These are phyloP conservation scores for Ametastegia equiseti DNA, from an alignment of 2,888 invertebrate species.

Conservation along the genomic window DNA sequence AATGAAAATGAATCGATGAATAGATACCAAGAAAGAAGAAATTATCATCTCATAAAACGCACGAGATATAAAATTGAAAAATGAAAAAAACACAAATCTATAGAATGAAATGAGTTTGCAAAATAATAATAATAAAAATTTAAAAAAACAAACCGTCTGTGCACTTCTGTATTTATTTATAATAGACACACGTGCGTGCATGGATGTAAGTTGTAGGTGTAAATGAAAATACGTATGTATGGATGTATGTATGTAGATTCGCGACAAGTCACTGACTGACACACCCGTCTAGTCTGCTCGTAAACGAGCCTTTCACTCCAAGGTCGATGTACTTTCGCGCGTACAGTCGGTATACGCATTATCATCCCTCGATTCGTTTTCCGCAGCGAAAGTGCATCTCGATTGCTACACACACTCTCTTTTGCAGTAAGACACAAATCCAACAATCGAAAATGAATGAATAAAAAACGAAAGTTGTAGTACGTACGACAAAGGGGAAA, in stretches of 20 bases:
- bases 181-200: too few species aligned
- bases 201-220: too few species aligned
- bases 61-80: neutral
- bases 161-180: too few species aligned
- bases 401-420: too few species aligned
- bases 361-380: neutral
- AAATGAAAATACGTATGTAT: neutral
- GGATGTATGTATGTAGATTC: neutral
- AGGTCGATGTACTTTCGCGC: constrained; percentile 38
- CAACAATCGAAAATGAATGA: too few species aligned
- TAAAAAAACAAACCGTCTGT: too few species aligned
- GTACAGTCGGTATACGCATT: constrained; percentile 18
- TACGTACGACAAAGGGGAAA: too few species aligned
- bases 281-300: constrained; percentile 3
- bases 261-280: neutral
- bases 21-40: neutral
- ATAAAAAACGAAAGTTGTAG: neutral
- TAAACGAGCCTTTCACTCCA: constrained; percentile 35
- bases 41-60: neutral
- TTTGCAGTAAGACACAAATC: too few species aligned
- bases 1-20: neutral
- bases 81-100: neutral
- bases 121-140: neutral
- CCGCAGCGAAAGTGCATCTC: too few species aligned
- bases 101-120: too few species aligned